Evolutionary conservation across 2,113 vertebrate species (phyloP).

Genomic region (Carassius carassius): DNA sequence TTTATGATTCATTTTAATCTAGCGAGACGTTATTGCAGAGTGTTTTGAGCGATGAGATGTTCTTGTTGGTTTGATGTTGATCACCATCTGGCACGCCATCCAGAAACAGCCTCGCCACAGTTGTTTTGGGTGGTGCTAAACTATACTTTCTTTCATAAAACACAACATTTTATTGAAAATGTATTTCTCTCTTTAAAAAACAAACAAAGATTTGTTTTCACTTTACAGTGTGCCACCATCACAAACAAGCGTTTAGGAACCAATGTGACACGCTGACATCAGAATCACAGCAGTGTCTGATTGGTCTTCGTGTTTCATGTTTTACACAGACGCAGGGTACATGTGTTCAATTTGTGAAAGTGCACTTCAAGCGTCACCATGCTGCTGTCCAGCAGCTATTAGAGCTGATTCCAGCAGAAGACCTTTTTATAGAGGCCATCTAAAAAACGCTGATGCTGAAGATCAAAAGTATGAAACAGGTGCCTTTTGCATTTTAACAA

Average conservation of each 20-base stretch:
- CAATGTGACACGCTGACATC: constrained; percentile 62
- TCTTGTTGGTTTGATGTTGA: constrained; percentile 38
- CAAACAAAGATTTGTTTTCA: not conserved
- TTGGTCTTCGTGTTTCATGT: constrained; percentile 68
- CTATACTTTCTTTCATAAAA: not conserved
- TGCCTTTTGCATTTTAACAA: not conserved
- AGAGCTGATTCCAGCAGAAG: constrained; percentile 59
- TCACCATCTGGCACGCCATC: constrained; percentile 14
- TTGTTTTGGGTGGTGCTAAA: not conserved
- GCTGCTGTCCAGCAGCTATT: constrained; percentile 65
- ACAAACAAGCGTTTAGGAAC: constrained; percentile 26
- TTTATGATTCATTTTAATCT: constrained; percentile 43
- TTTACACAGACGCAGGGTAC: constrained; percentile 71
- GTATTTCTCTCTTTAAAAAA: no score
- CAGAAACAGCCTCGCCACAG: not conserved
- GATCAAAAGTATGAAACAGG: not conserved
- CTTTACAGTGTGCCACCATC: constrained; percentile 15
- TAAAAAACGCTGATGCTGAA: constrained; percentile 21
- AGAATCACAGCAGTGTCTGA: constrained; percentile 62
- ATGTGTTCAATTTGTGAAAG: constrained; percentile 72
- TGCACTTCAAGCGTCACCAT: constrained; percentile 66
- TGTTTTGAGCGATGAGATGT: constrained; percentile 15
- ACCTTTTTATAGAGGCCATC: constrained; percentile 42
- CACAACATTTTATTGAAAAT: not conserved
- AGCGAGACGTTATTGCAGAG: constrained; percentile 15